Conservation (phyloP, 2,888 invertebrate genomes). For the Melinaea menophilus region DNA sequence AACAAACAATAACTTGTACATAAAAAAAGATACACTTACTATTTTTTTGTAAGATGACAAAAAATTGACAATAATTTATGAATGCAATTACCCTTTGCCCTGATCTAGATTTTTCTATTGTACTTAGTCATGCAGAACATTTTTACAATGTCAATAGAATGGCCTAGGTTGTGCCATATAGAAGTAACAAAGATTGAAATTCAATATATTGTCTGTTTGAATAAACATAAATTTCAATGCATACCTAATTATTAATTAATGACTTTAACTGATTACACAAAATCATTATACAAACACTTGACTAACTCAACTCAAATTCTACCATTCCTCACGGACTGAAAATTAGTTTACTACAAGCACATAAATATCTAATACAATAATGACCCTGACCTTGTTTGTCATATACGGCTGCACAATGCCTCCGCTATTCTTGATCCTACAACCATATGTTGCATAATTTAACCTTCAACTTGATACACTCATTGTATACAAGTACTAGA, state of each 20-base stretch:
- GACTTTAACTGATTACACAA: too few relatives aligned
- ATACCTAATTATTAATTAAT: too few relatives aligned
- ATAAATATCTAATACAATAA: constrained; percentile 12
- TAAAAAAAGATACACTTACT: too few relatives aligned
- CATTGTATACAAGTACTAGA: constrained; percentile 3
- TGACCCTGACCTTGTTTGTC: constrained; percentile 40
- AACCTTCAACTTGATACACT: constrained; percentile 44
- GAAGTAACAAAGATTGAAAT: too few relatives aligned
- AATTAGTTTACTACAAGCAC: background rate
- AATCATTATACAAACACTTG: too few relatives aligned
- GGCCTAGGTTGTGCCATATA: constrained; percentile 23
- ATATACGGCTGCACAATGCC: constrained; percentile 45
- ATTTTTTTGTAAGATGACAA: too few relatives aligned
- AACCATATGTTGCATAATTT: constrained; percentile 28
- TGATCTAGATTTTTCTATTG: constrained; percentile 19
- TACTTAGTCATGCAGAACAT: constrained; percentile 39
- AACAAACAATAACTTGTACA: too few relatives aligned
- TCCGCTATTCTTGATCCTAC: constrained; percentile 39
- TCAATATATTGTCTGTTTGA: too few relatives aligned
- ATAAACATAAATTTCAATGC: too few relatives aligned
- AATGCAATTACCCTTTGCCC: background rate
- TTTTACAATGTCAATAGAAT: constrained; percentile 49
- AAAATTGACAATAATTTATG: too few relatives aligned
- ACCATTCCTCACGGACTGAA: background rate
- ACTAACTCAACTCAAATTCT: too few relatives aligned